phyloP scores from a whole-genome alignment of 30 jellyfish, hydroid and myxozoan genomes.

The Mastigias papua region DNA sequence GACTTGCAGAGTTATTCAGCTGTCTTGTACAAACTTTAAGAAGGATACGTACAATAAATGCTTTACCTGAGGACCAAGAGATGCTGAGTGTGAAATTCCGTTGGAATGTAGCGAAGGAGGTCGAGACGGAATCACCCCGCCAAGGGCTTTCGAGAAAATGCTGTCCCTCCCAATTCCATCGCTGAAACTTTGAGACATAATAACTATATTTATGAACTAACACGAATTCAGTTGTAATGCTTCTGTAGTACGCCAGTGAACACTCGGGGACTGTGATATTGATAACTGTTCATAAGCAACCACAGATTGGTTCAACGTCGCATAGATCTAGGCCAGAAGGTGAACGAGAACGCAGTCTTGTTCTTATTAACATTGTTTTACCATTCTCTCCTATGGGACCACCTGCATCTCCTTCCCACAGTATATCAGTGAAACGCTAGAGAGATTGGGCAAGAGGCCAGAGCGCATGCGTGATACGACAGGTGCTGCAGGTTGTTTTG shows the following conservation, averaged over 20 bases:
- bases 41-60: neutral
- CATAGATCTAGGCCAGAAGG: constrained; percentile 78
- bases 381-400: constrained; percentile 85
- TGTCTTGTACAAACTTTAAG: constrained; percentile 43
- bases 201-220: constrained; percentile 4
- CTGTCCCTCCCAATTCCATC: constrained; percentile 91
- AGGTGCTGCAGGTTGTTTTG: constrained; percentile 95
- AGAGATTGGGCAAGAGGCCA: constrained; percentile 52
- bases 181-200: constrained; percentile 82
- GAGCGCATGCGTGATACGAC: constrained; percentile 87
- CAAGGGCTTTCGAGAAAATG: constrained; percentile 73
- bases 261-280: neutral
- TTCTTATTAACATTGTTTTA: constrained; percentile 86
- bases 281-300: constrained; percentile 10
- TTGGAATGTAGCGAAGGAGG: constrained; percentile 88
- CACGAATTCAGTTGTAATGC: neutral
- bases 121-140: constrained; percentile 78
- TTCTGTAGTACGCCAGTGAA: neutral
- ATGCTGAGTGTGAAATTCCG: constrained; percentile 81
- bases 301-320: constrained; percentile 42
- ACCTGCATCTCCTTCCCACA: constrained; percentile 92
- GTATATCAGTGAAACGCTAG: constrained; percentile 75
- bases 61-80: constrained; percentile 88
- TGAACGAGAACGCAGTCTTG: constrained; percentile 73
- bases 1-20: constrained; percentile 67